Base-by-base conservation (phyloP, 2,888 invertebrate genomes). In the Drosophila macrospina region DNA sequence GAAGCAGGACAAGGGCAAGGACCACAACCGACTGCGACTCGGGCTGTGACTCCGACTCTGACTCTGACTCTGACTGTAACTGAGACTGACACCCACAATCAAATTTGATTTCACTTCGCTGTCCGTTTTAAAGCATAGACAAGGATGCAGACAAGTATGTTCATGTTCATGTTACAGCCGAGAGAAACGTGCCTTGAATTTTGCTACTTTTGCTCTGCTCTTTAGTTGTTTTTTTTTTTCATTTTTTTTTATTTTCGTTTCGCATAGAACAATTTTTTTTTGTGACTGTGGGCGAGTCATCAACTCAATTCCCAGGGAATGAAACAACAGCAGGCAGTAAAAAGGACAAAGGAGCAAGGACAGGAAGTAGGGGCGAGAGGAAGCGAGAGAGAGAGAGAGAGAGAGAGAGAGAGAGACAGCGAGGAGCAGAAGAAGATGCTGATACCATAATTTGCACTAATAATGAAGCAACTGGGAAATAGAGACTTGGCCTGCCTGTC, bases 391-490 rank as follows among this genome's bases (percentile, higher is more conserved):
- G 24, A 44, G 10, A 15, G 5, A 20, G 8, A 42, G 39, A 47
- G 5, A 13, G 37, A 20, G 28, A 37, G 15, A 36, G n/a, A 39
- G 39, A 32, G 26, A 15, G 15, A 34, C 20, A 13, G 37, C 37
- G 28, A 11, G 45, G 11, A n/a, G n/a, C 10, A 30, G 30, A 7
- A 48, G 28, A 32, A 44, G 36, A 50, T 39, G 60, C 34, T 45
- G 61, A 47, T 60, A 52, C 61, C 69, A 77, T 77, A 80, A 86
- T 81, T 81, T 83, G 84, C 78, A 77, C 73, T 75, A 80, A 80
- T 78, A 80, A 80, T 74, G 73, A 71, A 77, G 63, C 81, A 78
- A 74, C 63, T 74, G 74, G 74, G 74, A 75, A 77, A 77, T 69
- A 69, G 60, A 73, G 56, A 69, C 47, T 61, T 41, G 50, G 48